A percentile compares a stretch with the other conserved stretches of the same genome.
phyloP scores from a whole-genome alignment of 2,888 invertebrate genomes.

The Tetragonisca angustula region DNA sequence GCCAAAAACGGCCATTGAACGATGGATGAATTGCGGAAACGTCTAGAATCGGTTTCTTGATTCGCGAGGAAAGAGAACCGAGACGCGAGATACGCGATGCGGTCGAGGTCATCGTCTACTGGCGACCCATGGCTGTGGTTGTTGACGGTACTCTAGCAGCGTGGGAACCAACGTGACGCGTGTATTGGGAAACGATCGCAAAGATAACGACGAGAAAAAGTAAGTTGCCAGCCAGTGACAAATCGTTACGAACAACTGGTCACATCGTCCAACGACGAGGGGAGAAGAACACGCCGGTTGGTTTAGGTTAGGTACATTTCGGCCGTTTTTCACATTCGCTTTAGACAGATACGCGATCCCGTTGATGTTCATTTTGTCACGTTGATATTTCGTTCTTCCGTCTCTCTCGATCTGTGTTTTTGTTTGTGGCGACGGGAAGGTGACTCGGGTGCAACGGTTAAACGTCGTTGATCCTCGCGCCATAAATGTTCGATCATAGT shows the following conservation, averaged over 20 bases:
- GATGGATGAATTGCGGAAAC: neutral
- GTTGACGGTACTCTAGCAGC: constrained; percentile 15
- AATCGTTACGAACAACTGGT: neutral
- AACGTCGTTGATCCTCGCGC: neutral
- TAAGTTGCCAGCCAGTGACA: rapidly evolving
- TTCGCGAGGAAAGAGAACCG: too few species aligned
- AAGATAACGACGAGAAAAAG: neutral
- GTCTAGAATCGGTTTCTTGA: neutral
- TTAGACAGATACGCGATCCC: too few species aligned
- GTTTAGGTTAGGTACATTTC: too few species aligned
- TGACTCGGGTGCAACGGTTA: neutral
- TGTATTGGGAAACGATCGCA: neutral
- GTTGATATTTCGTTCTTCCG: too few species aligned
- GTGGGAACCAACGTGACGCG: constrained; percentile 12
- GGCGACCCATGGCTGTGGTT: neutral
- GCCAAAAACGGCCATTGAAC: neutral
- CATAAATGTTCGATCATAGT: neutral
- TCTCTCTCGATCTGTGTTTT: too few species aligned
- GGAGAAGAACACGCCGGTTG: too few species aligned
- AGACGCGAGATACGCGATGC: neutral
- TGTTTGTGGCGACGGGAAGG: too few species aligned
- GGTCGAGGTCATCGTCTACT: neutral
- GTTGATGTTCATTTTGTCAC: too few species aligned
- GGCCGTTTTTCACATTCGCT: too few species aligned
- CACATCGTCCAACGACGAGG: too few species aligned